phyloP scores from a whole-genome alignment of 2,797 vertebrate genomes.

The Platalea minor region DNA sequence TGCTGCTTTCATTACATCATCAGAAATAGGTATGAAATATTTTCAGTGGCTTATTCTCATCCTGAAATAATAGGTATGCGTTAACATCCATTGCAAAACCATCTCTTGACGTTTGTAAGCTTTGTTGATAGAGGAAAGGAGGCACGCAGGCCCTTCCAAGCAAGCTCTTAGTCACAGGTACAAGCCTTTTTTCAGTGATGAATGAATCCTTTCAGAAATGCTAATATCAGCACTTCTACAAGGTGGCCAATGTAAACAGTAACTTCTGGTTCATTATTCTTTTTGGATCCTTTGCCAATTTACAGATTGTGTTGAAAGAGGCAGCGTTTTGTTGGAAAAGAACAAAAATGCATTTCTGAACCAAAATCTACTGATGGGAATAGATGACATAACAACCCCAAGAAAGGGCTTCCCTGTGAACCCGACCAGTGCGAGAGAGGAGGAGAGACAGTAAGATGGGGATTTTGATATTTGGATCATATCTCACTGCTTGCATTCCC shows the following conservation, averaged over 20 bases:
- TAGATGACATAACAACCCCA: background rate
- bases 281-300: background rate
- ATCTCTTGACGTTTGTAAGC: background rate
- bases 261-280: constrained; percentile 14
- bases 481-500: constrained; percentile 10
- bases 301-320: background rate
- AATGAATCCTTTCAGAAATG: constrained; percentile 61
- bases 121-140: constrained; percentile 35
- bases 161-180: constrained; percentile 51
- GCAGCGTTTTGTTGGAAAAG: background rate
- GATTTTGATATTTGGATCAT: constrained; percentile 6
- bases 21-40: background rate
- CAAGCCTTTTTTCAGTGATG: constrained; percentile 19
- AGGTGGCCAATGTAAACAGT: constrained; percentile 24
- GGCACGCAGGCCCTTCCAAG: background rate
- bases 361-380: background rate
- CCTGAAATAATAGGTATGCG: background rate
- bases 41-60: background rate
- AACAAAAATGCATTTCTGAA: background rate
- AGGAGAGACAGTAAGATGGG: background rate
- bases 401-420: background rate
- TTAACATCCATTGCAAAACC: background rate
- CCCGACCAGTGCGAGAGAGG: background rate
- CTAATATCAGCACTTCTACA: constrained; percentile 27
- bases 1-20: background rate